Evolutionary conservation across 2,888 invertebrate species (phyloP).

Genomic region (Azorinus chamasolen): DNA sequence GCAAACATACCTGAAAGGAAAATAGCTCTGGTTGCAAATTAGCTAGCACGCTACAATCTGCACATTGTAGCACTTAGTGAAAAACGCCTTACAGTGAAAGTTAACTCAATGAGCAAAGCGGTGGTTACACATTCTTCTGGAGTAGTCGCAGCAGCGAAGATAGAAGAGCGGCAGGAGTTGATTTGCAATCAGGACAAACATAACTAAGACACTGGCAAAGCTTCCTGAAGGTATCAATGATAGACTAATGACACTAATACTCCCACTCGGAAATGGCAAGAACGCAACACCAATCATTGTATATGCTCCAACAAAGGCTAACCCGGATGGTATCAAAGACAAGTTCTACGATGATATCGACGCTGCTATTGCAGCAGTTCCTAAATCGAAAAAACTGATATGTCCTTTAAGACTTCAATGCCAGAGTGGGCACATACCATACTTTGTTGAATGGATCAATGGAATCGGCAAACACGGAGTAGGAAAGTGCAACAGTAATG

Average conservation of each 20-base stretch:
- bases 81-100: too few relatives aligned
- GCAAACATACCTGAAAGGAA: constrained; percentile 14
- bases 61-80: not conserved
- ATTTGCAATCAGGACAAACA: constrained; percentile 3
- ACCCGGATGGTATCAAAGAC: constrained; percentile 13
- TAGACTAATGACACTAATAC: not conserved
- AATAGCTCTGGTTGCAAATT: not conserved
- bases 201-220: not conserved
- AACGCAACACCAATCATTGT: constrained; percentile 10
- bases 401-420: constrained; percentile 28
- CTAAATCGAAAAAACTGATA: constrained; percentile 18
- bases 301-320: constrained; percentile 24
- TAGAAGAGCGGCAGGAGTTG: constrained; percentile 6
- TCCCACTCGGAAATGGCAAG: not conserved
- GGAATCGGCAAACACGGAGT: constrained; percentile 13
- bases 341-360: constrained; percentile 21
- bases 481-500: constrained; percentile 9
- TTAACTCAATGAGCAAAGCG: not conserved
- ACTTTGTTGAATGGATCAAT: constrained; percentile 20
- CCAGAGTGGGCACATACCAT: constrained; percentile 31
- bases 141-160: constrained; percentile 1
- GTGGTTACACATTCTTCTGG: constrained; percentile 22
- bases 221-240: constrained; percentile 8
- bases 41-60: constrained; percentile 3
- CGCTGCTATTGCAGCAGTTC: not conserved